Conservation (phyloP, 2,888 invertebrate genomes). For the Nomada ferruginata region DNA sequence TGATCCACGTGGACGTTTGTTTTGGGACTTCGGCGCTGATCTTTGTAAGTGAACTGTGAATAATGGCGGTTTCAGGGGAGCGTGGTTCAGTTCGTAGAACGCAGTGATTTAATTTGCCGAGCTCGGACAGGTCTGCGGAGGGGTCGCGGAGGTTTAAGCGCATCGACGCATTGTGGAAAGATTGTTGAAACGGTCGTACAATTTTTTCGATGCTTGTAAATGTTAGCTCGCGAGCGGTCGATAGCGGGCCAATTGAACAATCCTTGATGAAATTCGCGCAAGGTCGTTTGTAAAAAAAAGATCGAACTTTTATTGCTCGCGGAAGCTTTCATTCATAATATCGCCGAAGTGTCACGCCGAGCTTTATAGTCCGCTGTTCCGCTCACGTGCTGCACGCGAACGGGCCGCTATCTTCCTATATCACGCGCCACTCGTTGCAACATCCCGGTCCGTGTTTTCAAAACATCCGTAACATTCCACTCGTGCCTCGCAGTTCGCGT, state of each 20-base stretch:
- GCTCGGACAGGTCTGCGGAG: no score
- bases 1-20: constrained; percentile 7
- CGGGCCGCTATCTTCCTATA: constrained; percentile 4
- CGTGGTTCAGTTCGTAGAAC: not conserved
- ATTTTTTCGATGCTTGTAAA: no score
- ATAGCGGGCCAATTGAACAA: no score
- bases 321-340: constrained; percentile 4
- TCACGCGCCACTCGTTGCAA: constrained; percentile 30
- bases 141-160: no score
- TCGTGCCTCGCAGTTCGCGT: not conserved
- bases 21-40: not conserved
- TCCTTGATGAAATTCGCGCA: no score
- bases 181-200: no score
- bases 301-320: no score
- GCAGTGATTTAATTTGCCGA: no score
- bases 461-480: constrained; percentile 25
- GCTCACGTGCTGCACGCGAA: constrained; percentile 12
- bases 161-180: no score
- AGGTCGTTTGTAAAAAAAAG: no score
- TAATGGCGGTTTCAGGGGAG: not conserved
- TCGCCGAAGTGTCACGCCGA: not conserved
- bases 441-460: constrained; percentile 14
- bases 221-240: no score
- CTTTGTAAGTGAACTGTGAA: constrained; percentile 25
- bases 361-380: not conserved